Base-by-base conservation (phyloP, 2,888 invertebrate species). In the Tachina lurida region DNA sequence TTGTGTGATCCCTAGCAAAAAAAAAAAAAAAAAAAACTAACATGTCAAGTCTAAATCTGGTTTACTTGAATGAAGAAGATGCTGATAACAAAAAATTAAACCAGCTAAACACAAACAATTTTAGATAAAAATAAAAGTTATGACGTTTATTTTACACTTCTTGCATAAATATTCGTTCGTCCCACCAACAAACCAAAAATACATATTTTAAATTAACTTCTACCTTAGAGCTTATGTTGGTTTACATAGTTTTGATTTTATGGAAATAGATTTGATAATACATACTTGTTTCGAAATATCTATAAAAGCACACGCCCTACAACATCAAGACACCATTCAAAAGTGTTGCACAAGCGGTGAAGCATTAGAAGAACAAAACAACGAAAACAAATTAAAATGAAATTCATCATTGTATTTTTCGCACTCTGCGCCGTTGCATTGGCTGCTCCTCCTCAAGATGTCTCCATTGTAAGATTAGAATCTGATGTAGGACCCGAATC, bases 401-500 rank as follows among this genome's bases (percentile, higher is more conserved):
- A 88, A 87, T 88, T 88, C 79, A 58, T 88, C 31, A 88, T 94
- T 87, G 90, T 94, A 77, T 88, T 93, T 54, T 89, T 93, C 87
- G 90, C 90, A 77, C 89, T 93, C 81, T 89, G 93, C 75, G 93
- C 93, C 22, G 89, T 89, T 19, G 88, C 88, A 31, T 62, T 89
- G 77, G 87, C 87, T 58, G 87, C 87, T 13, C 85, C 85, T n/a
- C 52, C 65, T 8, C 62, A 56, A 43, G 84, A 85, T 13, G 81
- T 39, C 10, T 31, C 13, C 12, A 15, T 87, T 17, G 15, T 83
- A 54, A 80, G 31, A 47, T 70, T 49, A 1, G 86, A 84, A 15
- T 76, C 84, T 17, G 78, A 84, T 17, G 88, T 87, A 5, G 79
- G 83, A 75, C 81, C 86, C 87, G 94, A 94, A 88, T 94, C 94